Evolutionary conservation across 2,113 vertebrate species (phyloP).

Genomic region (Alethe diademata): DNA sequence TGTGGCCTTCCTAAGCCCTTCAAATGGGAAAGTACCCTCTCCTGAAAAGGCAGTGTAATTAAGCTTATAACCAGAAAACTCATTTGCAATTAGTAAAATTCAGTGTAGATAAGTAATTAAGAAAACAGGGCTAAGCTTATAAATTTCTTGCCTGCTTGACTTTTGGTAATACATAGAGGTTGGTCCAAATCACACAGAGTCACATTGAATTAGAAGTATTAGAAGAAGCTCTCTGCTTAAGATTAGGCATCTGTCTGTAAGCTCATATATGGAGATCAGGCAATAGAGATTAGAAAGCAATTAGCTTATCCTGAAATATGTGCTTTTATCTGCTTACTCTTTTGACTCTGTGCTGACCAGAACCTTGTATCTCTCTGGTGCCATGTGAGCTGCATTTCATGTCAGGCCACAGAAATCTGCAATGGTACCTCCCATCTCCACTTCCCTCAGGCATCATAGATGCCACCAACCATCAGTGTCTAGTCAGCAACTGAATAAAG

Average conservation of each 20-base stretch:
- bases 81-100: background rate
- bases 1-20: background rate
- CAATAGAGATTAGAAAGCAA: background rate
- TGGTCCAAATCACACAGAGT: background rate
- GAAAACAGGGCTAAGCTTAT: background rate
- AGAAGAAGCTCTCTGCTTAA: background rate
- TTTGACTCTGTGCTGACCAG: background rate
- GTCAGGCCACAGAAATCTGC: background rate
- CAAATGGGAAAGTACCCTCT: background rate
- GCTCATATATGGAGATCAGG: background rate
- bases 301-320: constrained; percentile 9
- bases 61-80: background rate
- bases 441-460: background rate
- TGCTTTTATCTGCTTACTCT: constrained; percentile 24
- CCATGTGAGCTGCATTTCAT: background rate
- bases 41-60: background rate
- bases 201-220: constrained; percentile 37
- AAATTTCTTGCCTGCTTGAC: background rate
- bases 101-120: background rate
- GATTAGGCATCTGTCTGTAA: constrained; percentile 31
- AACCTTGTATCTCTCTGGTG: background rate
- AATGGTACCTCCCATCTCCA: background rate
- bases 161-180: background rate
- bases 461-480: background rate
- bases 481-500: background rate